These are phyloP conservation scores for Semnornis frantzii DNA, from an alignment of 2,113 vertebrate species.

Conservation along the genomic window DNA sequence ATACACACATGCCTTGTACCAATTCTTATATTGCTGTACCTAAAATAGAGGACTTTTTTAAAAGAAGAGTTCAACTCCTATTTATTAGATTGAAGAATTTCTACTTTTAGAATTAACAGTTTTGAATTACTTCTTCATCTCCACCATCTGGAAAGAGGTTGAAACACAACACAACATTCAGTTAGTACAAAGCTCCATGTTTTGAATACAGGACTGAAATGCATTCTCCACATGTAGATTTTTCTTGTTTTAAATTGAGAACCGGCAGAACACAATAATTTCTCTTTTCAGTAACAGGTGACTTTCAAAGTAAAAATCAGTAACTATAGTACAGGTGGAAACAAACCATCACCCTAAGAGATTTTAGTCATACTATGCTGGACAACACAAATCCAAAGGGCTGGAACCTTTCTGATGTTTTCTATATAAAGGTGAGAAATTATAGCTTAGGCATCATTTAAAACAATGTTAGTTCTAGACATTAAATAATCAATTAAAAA, in stretches of 20 bases:
- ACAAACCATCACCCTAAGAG: background rate
- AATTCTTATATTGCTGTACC: background rate
- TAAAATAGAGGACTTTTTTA: background rate
- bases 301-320: background rate
- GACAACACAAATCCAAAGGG: background rate
- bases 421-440: background rate
- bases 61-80: background rate
- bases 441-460: background rate
- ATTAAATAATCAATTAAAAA: background rate
- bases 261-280: background rate
- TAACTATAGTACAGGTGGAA: background rate
- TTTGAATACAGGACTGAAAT: background rate
- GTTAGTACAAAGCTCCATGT: background rate
- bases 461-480: background rate
- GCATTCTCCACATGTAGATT: background rate
- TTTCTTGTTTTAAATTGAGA: background rate
- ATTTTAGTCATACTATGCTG: background rate
- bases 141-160: background rate
- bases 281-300: background rate
- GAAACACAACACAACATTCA: background rate
- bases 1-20: background rate
- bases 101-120: background rate
- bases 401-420: background rate
- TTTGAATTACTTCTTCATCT: background rate
- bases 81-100: background rate